Base-by-base conservation (phyloP, 2,888 invertebrate genomes). In the Coelopa pilipes region DNA sequence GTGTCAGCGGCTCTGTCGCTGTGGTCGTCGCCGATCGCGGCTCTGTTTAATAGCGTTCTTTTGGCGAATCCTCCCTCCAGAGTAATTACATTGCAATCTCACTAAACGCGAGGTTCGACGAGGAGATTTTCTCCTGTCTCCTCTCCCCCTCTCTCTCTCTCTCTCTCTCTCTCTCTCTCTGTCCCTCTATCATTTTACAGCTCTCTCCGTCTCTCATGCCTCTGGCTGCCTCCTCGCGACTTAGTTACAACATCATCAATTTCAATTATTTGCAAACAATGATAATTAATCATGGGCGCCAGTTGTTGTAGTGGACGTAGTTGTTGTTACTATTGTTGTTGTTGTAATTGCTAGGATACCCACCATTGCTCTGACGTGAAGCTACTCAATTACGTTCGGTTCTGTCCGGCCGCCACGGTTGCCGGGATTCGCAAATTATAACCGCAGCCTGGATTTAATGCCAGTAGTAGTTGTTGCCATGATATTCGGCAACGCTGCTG, bases 171-270 rank as follows among this genome's bases (percentile, higher is more conserved):
- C 34, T 34, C 34, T 7, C 34, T 34, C 34, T 34, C 7, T 2
- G 7, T 4, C 7, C 7, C 7, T 2, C 2, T 34, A 34, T 34
- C 34, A 34, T 34, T 34, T 34, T 34, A 2, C 2, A 34, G 2
- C 34, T 34, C 34, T 7, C 34, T 34, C 7, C 7, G 2, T 34
- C 34, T 34, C 34, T 34, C 34, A 4, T 17, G 15, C 49, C 24
- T 15, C n/a, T 46, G 12, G 21, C 50, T 15, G 0, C 19, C n/a
- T 24, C 34, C 53, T 53, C 24, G 13, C 49, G 70, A 60, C 70
- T 70, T 49, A 70, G 60, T 70, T 70, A 70, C 70, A 57, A 60
- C 70, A 70, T 70, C 60, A 60, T 70, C 59, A 70, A 70, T 70
- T 70, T 49, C 17, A 59, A 70, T 70, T 70, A 70, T 70, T 70